Conservation (phyloP, 1,140 invertebrate species). For the Coenobita brevimanus region DNA sequence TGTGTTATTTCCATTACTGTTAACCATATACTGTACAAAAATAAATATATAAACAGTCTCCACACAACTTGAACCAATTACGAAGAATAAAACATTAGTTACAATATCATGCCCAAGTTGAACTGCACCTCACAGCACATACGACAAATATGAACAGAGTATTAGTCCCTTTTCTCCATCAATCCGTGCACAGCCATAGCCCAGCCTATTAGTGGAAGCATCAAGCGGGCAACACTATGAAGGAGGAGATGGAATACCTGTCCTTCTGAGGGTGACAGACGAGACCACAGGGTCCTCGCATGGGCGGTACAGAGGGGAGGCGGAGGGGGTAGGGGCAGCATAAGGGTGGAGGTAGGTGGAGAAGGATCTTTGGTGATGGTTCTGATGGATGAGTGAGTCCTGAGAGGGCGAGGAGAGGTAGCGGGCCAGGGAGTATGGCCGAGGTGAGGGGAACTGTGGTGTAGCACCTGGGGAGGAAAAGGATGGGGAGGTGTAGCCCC, state of each 20-base stretch:
- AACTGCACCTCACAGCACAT: not conserved
- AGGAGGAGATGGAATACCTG: slow-evolving; percentile 60
- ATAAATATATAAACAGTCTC: slow-evolving; percentile 32
- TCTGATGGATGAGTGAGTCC: slow-evolving; percentile 37
- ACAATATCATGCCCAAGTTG: not conserved
- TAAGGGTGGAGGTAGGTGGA: slow-evolving; percentile 49
- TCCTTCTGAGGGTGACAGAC: slow-evolving; percentile 65
- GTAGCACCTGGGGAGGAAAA: not conserved
- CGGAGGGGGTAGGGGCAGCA: slow-evolving; percentile 58
- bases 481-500: slow-evolving; percentile 31
- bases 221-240: slow-evolving; percentile 58
- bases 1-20: too few relatives aligned
- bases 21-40: too few relatives aligned
- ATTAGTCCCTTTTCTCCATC: not conserved
- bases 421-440: slow-evolving; percentile 42
- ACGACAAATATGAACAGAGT: not conserved
- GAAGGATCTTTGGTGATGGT: slow-evolving; percentile 59
- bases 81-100: not conserved
- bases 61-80: slow-evolving; percentile 39
- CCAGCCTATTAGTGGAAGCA: slow-evolving; percentile 52
- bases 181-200: slow-evolving; percentile 18
- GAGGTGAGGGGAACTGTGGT: slow-evolving; percentile 50
- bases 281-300: slow-evolving; percentile 69
- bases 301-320: slow-evolving; percentile 68
- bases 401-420: slow-evolving; percentile 31